phyloP scores from a whole-genome alignment of 1,140 invertebrate species.

The Mesaphorura yosii region DNA sequence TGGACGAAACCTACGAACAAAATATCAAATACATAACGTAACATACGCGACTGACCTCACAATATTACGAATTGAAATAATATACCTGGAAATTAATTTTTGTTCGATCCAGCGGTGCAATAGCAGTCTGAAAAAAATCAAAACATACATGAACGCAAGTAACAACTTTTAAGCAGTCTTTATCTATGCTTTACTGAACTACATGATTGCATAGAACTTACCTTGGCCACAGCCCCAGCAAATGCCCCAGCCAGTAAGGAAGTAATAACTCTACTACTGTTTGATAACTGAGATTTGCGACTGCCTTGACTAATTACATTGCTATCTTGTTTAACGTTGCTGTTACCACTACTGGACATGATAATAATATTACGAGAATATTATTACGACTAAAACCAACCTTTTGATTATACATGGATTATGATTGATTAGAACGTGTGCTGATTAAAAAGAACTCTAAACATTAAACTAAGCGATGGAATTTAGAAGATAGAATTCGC shows the following conservation, averaged over 20 bases:
- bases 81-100: slow-evolving; percentile 94
- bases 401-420: not conserved
- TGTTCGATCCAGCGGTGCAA: slow-evolving; percentile 91
- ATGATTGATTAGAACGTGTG: not conserved
- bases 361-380: too few species aligned
- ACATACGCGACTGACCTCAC: not conserved
- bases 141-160: not conserved
- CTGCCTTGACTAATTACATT: not conserved
- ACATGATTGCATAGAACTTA: not conserved
- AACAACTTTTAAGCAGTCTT: not conserved
- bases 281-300: slow-evolving; percentile 3
- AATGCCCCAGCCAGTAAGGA: slow-evolving; percentile 67
- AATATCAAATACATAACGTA: slow-evolving; percentile 21
- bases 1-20: slow-evolving; percentile 41
- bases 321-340: not conserved
- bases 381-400: not conserved
- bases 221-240: slow-evolving; percentile 92
- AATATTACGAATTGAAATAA: slow-evolving; percentile 14
- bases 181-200: not conserved
- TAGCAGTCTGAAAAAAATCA: slow-evolving; percentile 44
- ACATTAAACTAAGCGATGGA: too few species aligned
- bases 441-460: too few species aligned
- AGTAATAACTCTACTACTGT: slow-evolving; percentile 44
- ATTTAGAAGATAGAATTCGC: too few species aligned
- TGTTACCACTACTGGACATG: too few species aligned